Evolutionary conservation across 2,888 invertebrate genomes (phyloP).

Genomic region (Meta bourneti): DNA sequence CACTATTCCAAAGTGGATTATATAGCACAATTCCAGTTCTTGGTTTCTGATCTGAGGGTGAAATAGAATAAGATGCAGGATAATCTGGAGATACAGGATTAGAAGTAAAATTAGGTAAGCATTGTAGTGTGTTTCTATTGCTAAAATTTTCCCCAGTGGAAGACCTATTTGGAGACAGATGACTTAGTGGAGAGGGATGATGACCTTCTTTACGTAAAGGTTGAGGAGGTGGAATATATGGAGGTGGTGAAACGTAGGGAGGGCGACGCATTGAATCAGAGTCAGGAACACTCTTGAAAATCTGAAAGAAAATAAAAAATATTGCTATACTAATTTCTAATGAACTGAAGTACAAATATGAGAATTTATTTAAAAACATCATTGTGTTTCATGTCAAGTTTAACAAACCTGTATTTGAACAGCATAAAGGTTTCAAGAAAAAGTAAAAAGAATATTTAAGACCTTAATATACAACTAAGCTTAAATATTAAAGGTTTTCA

Average conservation of each 20-base stretch:
- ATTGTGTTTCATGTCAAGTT: neutral
- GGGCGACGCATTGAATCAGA: conserved; percentile 45
- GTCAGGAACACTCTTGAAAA: conserved; percentile 66
- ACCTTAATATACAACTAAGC: too few relatives aligned
- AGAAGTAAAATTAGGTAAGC: conserved; percentile 28
- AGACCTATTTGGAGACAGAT: conserved; percentile 41
- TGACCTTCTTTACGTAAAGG: conserved; percentile 62
- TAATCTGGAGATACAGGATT: conserved; percentile 20
- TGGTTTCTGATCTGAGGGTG: conserved; percentile 53
- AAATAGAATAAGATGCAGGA: conserved; percentile 15
- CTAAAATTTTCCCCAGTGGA: conserved; percentile 35
- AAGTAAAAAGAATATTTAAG: too few relatives aligned
- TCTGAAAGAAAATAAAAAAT: conserved; percentile 12
- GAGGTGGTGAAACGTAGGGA: conserved; percentile 41
- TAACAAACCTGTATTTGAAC: too few relatives aligned
- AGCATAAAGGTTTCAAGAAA: too few relatives aligned
- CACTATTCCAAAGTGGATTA: conserved; percentile 74
- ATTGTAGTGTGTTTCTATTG: conserved; percentile 29
- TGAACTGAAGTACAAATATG: neutral
- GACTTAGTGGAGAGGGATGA: conserved; percentile 47
- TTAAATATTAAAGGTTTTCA: too few relatives aligned
- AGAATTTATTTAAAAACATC: conserved; percentile 1
- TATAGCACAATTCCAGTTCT: conserved; percentile 66
- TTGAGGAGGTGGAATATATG: conserved; percentile 72
- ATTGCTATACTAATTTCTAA: neutral